Base-by-base conservation (phyloP, 2,888 invertebrate species). In the Boloria selene region DNA sequence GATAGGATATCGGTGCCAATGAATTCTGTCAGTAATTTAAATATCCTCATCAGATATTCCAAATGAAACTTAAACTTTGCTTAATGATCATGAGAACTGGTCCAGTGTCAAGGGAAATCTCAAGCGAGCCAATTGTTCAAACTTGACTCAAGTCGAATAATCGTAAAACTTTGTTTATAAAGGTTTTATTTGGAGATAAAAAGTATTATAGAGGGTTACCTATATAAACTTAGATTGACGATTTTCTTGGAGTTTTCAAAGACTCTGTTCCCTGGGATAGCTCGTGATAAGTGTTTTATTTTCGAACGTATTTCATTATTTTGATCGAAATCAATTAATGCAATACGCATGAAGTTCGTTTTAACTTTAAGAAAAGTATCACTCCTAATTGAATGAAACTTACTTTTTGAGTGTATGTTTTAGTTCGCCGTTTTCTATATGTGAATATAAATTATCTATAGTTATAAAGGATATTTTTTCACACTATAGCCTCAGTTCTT, bases 101-200 rank as follows among this genome's bases (percentile, higher is more conserved):
- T 56, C 62, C 78, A 77, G 77, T 78, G 82, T 77, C 87, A 69
- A 70, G 87, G 89, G 88, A 88, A 88, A 87, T 88, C 84, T 26
- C 56, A 64, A 42, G 63, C 82, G 74, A 65, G 65, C 64, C 73
- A 67, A 71, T 66, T 66, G 70, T 77, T 74, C 61, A 62, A 47
- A 31, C 58, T 64, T 73, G 69, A 67, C 56, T 69, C 71, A 54
- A 66, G 64, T 72, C 69, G 60, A 73, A 74, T 74, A 75, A 70
- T 75, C 75, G 74, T 75, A 73, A 77, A 79, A 76, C 70, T 75
- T 73, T 64, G 47, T 56, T 67, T 60, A 61, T 69, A 71, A 60
- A 61, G 65, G 53, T 72, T 73, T 74, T 73, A 71, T 72, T 72
- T 68, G 60, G 54, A 45, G 63, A 68, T 72, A 74, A 73, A 72